phyloP scores from a whole-genome alignment of 2,113 vertebrate species.

The Gasterosteus nipponicus region DNA sequence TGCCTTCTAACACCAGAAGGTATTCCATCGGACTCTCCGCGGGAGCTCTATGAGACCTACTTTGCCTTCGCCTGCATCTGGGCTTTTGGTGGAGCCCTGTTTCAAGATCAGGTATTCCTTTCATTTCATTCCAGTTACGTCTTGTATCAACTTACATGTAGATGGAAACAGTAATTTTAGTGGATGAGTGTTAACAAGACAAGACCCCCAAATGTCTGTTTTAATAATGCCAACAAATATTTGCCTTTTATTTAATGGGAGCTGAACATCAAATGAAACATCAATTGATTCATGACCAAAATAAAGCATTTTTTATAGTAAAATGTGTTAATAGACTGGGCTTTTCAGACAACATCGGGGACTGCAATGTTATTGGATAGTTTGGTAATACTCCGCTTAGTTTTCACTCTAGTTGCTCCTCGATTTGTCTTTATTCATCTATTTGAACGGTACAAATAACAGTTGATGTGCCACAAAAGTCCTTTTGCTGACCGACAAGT shows the following conservation, averaged over 20 bases:
- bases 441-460: constrained; percentile 20
- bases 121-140: constrained; percentile 6
- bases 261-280: neutral
- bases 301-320: neutral
- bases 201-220: neutral
- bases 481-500: constrained; percentile 3
- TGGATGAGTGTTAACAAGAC: neutral
- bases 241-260: neutral
- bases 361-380: neutral
- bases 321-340: neutral
- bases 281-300: neutral
- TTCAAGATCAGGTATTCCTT: constrained; percentile 79
- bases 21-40: constrained; percentile 82
- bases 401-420: constrained; percentile 7
- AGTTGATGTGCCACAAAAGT: neutral
- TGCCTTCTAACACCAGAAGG: constrained; percentile 83
- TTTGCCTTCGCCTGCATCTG: constrained; percentile 86
- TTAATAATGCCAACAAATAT: neutral
- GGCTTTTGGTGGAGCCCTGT: constrained; percentile 84
- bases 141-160: neutral
- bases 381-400: neutral
- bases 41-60: constrained; percentile 83
- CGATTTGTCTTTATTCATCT: constrained; percentile 15
- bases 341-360: neutral
- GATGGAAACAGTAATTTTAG: neutral